Evolutionary conservation across 2,797 vertebrate genomes (phyloP), one percentile per base, ranked within the genome.

Genomic region (Argya squamiceps): DNA sequence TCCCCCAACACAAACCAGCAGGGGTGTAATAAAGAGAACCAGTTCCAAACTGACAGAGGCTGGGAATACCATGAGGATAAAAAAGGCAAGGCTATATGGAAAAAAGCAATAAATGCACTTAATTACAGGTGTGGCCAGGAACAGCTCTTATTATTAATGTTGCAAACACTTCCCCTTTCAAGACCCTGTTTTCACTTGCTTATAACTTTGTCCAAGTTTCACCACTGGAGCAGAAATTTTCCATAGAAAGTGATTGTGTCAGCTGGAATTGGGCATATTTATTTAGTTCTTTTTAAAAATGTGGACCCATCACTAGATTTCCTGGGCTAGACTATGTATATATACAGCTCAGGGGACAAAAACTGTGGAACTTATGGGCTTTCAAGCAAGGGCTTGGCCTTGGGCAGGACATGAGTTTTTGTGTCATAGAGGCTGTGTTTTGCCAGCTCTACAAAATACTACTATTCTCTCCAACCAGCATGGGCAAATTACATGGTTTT

Each of bases 61-160:
- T 78, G 69, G 76, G 69, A 94, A 88, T 68, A 89, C 58, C 80
- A 86, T 0, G 0, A 81, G 62, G 88, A 78, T 88, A 75, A 85
- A 92, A 91, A 94, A 94, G 69, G 82, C 1, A 32, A 94, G 50
- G 58, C 56, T 79, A 44, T 52, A 92, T 76, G 85, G 85, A 62
- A 88, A 95, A 95, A 95, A 84, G 6, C 84, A 96, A 81, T 93
- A 75, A 96, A 94, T 63, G 67, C 2, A 3, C 21, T 88, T 95
- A 96, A 96, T 96, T 90, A 95, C 37, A 94, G 93, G 93, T 62
- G 93, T 93, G 88, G 83, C 65, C 34, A 78, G 65, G 30, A 92
- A 79, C 55, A 81, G 59, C 50, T 96, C 59, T 94, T 95, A 8
- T 95, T 88, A 95, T 86, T 96, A 95, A 92, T 19, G 43, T 11